A percentile compares a stretch with the other conserved stretches of the same genome.
Conservation (phyloP, 92 coral and sea anemone species). For the Metridium senile region DNA sequence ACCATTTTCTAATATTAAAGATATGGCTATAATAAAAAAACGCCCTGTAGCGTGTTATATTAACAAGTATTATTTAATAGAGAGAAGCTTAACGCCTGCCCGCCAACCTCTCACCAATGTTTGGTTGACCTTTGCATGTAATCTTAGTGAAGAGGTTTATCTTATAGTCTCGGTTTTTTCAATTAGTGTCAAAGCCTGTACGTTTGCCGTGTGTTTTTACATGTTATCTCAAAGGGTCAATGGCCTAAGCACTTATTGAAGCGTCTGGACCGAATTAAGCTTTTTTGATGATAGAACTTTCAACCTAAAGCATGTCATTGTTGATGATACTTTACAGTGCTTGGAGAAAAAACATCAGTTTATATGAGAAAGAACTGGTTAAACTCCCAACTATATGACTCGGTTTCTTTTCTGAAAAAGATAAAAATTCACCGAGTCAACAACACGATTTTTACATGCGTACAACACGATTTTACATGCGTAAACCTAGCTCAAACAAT, state of each 20-base stretch:
- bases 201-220: conserved; percentile 15
- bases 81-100: too few relatives aligned
- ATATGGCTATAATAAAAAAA: too few relatives aligned
- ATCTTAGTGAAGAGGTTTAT: conserved; percentile 7
- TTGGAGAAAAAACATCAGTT: conserved; percentile 1
- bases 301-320: not conserved
- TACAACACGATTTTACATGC: too few relatives aligned
- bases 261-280: not conserved
- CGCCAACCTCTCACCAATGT: not conserved
- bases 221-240: conserved; percentile 21
- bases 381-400: too few relatives aligned
- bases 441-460: too few relatives aligned
- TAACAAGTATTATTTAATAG: too few relatives aligned
- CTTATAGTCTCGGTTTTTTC: conserved; percentile 37
- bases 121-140: conserved; percentile 26
- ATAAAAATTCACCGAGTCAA: too few relatives aligned
- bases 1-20: too few relatives aligned
- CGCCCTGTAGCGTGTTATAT: too few relatives aligned
- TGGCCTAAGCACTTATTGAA: not conserved
- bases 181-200: conserved; percentile 33
- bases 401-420: too few relatives aligned
- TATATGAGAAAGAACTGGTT: too few relatives aligned
- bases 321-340: not conserved
- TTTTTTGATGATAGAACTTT: not conserved
- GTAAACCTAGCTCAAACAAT: too few relatives aligned